phyloP scores from a whole-genome alignment of 2,888 invertebrate species.

The Octodonta nipae region DNA sequence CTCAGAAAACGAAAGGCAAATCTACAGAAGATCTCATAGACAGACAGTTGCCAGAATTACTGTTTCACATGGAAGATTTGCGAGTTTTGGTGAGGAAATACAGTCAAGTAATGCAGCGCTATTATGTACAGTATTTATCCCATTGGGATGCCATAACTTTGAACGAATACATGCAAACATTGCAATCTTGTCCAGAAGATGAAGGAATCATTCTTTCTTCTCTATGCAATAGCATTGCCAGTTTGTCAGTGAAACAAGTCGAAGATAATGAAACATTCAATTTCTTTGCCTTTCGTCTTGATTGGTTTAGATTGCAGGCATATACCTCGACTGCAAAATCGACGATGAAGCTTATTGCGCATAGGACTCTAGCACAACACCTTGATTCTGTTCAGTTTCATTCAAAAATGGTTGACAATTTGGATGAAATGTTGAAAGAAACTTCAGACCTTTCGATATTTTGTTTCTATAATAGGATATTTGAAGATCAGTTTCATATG shows the following conservation, averaged over 20 bases:
- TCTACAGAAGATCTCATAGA: slow-evolving; percentile 88
- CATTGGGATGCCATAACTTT: slow-evolving; percentile 91
- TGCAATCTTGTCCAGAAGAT: slow-evolving; percentile 81
- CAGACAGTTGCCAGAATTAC: slow-evolving; percentile 86
- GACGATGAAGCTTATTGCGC: slow-evolving; percentile 63
- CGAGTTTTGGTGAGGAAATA: slow-evolving; percentile 89
- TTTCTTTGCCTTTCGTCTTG: slow-evolving; percentile 78
- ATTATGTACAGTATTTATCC: slow-evolving; percentile 92
- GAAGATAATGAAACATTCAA: slow-evolving; percentile 93
- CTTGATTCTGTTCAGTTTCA: slow-evolving; percentile 95
- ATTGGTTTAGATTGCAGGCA: slow-evolving; percentile 95
- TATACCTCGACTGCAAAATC: slow-evolving; percentile 79
- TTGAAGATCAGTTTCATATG: slow-evolving; percentile 97
- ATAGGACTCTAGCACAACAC: slow-evolving; percentile 75
- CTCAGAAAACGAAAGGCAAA: slow-evolving; percentile 66
- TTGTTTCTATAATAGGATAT: slow-evolving; percentile 93
- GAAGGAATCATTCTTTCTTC: slow-evolving; percentile 89
- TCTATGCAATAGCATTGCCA: slow-evolving; percentile 75
- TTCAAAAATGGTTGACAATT: slow-evolving; percentile 92
- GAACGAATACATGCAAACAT: slow-evolving; percentile 68
- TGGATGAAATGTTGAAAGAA: slow-evolving; percentile 92
- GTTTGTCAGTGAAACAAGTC: slow-evolving; percentile 82
- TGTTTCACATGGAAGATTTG: slow-evolving; percentile 97
- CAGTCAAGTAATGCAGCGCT: slow-evolving; percentile 64
- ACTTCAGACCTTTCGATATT: slow-evolving; percentile 95